Percentiles rank a stretch among this genome's conserved stretches.
Evolutionary conservation across 2,888 invertebrate genomes (phyloP).

Genomic region (Drosophila koepferae): DNA sequence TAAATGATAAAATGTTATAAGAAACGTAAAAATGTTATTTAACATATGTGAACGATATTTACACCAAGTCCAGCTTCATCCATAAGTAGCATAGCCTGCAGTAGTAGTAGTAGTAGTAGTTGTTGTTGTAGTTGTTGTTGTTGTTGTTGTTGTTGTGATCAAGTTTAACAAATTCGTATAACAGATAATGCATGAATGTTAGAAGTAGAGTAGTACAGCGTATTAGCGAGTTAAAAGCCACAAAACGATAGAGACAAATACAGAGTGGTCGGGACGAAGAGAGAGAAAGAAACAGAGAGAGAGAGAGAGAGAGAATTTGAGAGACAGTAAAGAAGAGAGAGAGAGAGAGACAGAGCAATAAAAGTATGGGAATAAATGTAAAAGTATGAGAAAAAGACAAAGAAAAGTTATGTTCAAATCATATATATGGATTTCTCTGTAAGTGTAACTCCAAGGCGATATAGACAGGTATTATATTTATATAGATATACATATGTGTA

Average conservation of each 20-base stretch:
- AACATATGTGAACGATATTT: constrained; percentile 88
- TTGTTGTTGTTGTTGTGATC: constrained; percentile 50
- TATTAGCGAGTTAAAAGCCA: constrained; percentile 47
- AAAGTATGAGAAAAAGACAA: constrained; percentile 19
- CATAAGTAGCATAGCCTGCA: constrained; percentile 96
- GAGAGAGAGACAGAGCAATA: constrained; percentile 26
- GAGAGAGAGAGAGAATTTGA: constrained; percentile 18
- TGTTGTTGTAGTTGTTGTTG: constrained; percentile 37
- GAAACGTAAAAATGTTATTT: constrained; percentile 44
- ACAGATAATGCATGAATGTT: constrained; percentile 72
- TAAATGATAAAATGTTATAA: constrained; percentile 17
- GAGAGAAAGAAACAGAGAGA: constrained; percentile 31
- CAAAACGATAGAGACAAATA: constrained; percentile 44
- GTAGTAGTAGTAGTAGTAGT: constrained; percentile 44
- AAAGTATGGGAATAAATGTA: constrained; percentile 28
- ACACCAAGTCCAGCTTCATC: constrained; percentile 95
- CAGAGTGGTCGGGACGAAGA: constrained; percentile 31
- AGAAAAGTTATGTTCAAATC: constrained; percentile 21
- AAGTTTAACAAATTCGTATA: constrained; percentile 69
- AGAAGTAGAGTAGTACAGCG: constrained; percentile 52
- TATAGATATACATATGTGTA: constrained; percentile 16
- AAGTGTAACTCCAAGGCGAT: constrained; percentile 26
- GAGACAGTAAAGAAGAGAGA: constrained; percentile 29
- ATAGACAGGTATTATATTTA: constrained; percentile 16
- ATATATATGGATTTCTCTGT: constrained; percentile 24